These are phyloP conservation scores for Leptarthrus brevirostris DNA, from an alignment of 2,888 invertebrate genomes.

Conservation along the genomic window DNA sequence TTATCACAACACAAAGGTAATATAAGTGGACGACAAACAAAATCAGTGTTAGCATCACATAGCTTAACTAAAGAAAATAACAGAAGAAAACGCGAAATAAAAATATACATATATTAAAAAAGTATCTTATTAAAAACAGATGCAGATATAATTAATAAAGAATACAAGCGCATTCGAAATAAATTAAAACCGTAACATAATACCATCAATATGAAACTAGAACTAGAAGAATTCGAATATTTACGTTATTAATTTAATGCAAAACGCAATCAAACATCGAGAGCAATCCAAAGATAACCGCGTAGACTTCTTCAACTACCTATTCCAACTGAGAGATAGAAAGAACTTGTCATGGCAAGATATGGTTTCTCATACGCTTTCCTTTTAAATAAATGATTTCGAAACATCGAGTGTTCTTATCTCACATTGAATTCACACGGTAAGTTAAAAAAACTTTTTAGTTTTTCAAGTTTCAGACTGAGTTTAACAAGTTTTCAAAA, in stretches of 20 bases:
- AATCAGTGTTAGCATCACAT: no score
- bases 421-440: slow-evolving; percentile 60
- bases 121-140: no score
- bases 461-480: neutral
- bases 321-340: slow-evolving; percentile 55
- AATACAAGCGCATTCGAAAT: slow-evolving; percentile 70
- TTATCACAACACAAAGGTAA: no score
- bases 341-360: slow-evolving; percentile 57
- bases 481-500: no score
- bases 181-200: no score
- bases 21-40: no score
- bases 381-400: slow-evolving; percentile 64
- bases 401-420: slow-evolving; percentile 62
- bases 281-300: slow-evolving; percentile 51
- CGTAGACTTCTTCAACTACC: slow-evolving; percentile 57
- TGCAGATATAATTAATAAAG: no score
- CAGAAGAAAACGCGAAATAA: no score
- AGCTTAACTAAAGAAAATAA: no score
- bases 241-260: slow-evolving; percentile 55
- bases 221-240: no score
- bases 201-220: no score
- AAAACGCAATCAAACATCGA: slow-evolving; percentile 54
- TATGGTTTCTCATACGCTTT: slow-evolving; percentile 61
- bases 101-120: no score
- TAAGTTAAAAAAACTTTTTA: slow-evolving; percentile 52